Evolutionary conservation across 1,140 invertebrate species (phyloP).

Genomic region (Lepeophtheirus salmonis): DNA sequence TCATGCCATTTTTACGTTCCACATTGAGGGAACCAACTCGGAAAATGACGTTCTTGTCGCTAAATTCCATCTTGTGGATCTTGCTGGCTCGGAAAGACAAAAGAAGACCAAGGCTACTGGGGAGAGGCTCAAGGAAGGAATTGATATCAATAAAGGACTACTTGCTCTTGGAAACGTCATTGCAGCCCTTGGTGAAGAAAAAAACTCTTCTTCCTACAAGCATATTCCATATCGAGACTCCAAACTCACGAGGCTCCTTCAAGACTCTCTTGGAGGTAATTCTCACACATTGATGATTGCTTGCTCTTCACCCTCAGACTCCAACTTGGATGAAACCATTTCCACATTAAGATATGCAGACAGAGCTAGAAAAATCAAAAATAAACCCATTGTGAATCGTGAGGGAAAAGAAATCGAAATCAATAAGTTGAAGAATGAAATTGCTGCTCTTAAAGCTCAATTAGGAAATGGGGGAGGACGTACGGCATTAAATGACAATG

Average conservation of each 20-base stretch:
- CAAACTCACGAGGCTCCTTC: slow-evolving; percentile 70
- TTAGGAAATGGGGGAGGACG: slow-evolving; percentile 23
- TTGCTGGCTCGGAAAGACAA: slow-evolving; percentile 77
- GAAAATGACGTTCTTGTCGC: slow-evolving; percentile 42
- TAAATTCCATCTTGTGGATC: slow-evolving; percentile 69
- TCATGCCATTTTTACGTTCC: slow-evolving; percentile 76
- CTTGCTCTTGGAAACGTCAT: slow-evolving; percentile 83
- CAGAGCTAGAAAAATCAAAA: slow-evolving; percentile 69
- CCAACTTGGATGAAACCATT: slow-evolving; percentile 69
- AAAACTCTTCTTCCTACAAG: slow-evolving; percentile 32
- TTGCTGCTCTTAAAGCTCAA: slow-evolving; percentile 29
- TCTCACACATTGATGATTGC: slow-evolving; percentile 82
- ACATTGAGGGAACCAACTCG: slow-evolving; percentile 33
- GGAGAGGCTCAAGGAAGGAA: slow-evolving; percentile 73
- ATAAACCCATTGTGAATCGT: slow-evolving; percentile 74
- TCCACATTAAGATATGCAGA: slow-evolving; percentile 78
- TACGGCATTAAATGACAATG: too few species aligned
- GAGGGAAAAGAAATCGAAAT: slow-evolving; percentile 24
- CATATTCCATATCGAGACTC: slow-evolving; percentile 68
- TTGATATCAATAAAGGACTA: slow-evolving; percentile 80
- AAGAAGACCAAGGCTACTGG: slow-evolving; percentile 81
- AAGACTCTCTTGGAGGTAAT: slow-evolving; percentile 79
- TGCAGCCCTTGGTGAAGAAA: slow-evolving; percentile 49
- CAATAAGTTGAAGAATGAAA: slow-evolving; percentile 34
- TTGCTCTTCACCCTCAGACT: slow-evolving; percentile 73